phyloP scores from a whole-genome alignment of 2,888 invertebrate genomes.

The Operophtera brumata region DNA sequence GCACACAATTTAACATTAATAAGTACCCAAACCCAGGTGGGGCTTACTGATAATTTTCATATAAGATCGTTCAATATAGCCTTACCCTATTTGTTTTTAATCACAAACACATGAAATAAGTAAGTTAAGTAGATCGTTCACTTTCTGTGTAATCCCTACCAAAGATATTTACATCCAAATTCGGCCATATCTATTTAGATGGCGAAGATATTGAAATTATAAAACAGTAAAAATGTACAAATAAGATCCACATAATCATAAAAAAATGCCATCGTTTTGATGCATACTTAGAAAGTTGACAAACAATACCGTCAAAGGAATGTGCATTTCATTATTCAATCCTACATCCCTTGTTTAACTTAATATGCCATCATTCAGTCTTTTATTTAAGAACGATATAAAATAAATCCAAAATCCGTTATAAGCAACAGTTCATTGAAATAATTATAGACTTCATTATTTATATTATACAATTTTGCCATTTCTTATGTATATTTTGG shows the following conservation, averaged over 20 bases:
- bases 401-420: slow-evolving; percentile 50
- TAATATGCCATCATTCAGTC: slow-evolving; percentile 72
- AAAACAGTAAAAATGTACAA: no score
- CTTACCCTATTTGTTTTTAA: neutral
- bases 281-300: neutral
- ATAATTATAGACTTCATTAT: slow-evolving; percentile 36
- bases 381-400: slow-evolving; percentile 62
- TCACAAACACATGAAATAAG: neutral
- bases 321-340: slow-evolving; percentile 29
- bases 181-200: no score
- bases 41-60: slow-evolving; percentile 9
- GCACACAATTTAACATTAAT: slow-evolving; percentile 42
- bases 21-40: slow-evolving; percentile 49
- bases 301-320: neutral
- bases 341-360: slow-evolving; percentile 33
- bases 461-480: slow-evolving; percentile 1
- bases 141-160: neutral
- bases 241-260: no score
- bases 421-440: slow-evolving; percentile 52
- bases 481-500: neutral
- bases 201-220: no score
- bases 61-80: neutral
- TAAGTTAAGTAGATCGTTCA: neutral
- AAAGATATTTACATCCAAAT: no score
- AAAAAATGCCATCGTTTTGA: no score